Base-by-base conservation (phyloP, 2,888 invertebrate genomes). In the Papilio elwesi region DNA sequence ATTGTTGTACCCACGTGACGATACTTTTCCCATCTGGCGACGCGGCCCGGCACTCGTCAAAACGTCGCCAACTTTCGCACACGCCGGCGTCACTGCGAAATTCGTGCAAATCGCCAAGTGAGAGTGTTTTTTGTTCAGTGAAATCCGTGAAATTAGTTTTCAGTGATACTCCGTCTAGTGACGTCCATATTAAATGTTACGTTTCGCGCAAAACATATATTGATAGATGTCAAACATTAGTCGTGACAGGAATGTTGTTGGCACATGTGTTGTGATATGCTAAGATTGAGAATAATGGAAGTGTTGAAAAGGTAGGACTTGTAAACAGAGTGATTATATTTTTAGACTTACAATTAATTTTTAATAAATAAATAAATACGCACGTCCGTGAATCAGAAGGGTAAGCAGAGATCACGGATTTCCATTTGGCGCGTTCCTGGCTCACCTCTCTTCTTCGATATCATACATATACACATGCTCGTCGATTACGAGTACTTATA, bases 61-160 rank as follows among this genome's bases (percentile, higher is more conserved):
- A 82, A 81, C 82, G 78, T 77, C 78, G 86, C 83, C 85, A 85
- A 87, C 89, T 88, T 90, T 90, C 86, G 88, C 81, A 83, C 85
- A 81, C 43, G 43, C 43, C 43, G 26, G 26, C 80, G 74, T 68
- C 76, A 26, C 68, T 76, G 71, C 69, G 52, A 59, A 68, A 66
- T 38, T 51, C 38, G 47, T 16, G 38, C 66, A 70, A 70, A 76
- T 69, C 53, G n/a, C 64, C 7, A 79, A 75, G 77, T 70, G 77
- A 75, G 74, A 76, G 78, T 75, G 74, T 76, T 75, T 76, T 76
- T 68, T 63, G 59, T 74, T 67, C 64, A 64, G 51, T 10, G 38
- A 49, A 65, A 65, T 64, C 64, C 62, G 51, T 11, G 38, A 36
- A 65, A 65, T 64, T 62, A 47, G 38, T 66, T 70, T 76, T 74